Percentiles rank a stretch among this genome's conserved stretches.
These are phyloP conservation scores for Pogonognathellus flavescens DNA, from an alignment of 1,140 invertebrate species.

Conservation along the genomic window DNA sequence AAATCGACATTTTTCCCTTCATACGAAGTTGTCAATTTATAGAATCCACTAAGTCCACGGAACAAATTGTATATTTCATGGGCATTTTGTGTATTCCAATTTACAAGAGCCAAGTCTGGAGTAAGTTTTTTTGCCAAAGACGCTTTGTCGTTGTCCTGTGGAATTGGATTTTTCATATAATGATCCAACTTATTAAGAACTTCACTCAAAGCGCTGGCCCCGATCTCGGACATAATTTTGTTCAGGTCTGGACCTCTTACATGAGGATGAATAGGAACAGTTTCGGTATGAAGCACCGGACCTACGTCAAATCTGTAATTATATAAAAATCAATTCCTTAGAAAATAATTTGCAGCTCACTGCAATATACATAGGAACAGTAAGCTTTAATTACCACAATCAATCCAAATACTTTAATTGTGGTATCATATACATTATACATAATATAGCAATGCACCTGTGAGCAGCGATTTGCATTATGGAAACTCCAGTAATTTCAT, in stretches of 20 bases:
- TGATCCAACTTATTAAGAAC: slow-evolving; percentile 76
- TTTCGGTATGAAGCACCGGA: slow-evolving; percentile 80
- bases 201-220: slow-evolving; percentile 78
- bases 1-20: slow-evolving; percentile 66
- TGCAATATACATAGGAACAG: background rate
- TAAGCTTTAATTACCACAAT: too few relatives aligned
- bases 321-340: too few relatives aligned
- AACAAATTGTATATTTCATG: slow-evolving; percentile 68
- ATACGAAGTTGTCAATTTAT: slow-evolving; percentile 66
- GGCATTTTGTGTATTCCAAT: slow-evolving; percentile 66
- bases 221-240: slow-evolving; percentile 77
- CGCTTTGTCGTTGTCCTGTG: slow-evolving; percentile 76
- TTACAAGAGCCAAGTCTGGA: slow-evolving; percentile 62
- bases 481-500: slow-evolving; percentile 85
- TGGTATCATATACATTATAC: too few relatives aligned
- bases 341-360: too few relatives aligned
- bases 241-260: slow-evolving; percentile 79
- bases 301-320: slow-evolving; percentile 85
- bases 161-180: slow-evolving; percentile 73
- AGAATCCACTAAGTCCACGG: slow-evolving; percentile 64
- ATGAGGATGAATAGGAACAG: slow-evolving; percentile 75
- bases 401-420: slow-evolving; percentile 36
- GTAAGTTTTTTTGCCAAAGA: slow-evolving; percentile 71
- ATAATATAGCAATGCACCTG: slow-evolving; percentile 74
- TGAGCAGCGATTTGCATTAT: slow-evolving; percentile 90